Conservation (phyloP, 2,797 vertebrate genomes). For the Lacerta agilis region DNA sequence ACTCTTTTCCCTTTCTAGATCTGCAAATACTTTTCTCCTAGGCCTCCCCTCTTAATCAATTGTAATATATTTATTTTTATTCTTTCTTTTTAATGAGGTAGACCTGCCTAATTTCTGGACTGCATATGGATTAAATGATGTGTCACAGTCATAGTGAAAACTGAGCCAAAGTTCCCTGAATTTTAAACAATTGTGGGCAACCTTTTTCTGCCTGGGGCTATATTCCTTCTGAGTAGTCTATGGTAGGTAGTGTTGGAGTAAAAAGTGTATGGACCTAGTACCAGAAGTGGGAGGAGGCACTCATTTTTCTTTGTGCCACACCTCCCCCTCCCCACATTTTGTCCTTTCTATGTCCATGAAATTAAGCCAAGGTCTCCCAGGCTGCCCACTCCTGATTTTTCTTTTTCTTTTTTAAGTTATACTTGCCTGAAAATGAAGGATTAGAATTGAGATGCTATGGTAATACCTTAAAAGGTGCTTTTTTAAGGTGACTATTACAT, state of each 20-base stretch:
- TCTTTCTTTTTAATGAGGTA: neutral
- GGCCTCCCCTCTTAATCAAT: neutral
- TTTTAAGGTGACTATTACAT: neutral
- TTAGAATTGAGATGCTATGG: neutral
- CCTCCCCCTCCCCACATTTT: no score
- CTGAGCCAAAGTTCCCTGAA: neutral
- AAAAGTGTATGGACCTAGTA: no score
- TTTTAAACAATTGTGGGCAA: neutral
- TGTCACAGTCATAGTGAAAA: neutral
- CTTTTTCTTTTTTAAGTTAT: no score
- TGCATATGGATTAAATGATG: neutral
- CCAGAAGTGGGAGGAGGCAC: no score
- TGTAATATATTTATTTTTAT: neutral
- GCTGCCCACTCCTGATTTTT: no score
- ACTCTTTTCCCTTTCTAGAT: neutral
- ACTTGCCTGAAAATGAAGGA: neutral
- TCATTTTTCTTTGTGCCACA: no score
- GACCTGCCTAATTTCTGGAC: neutral
- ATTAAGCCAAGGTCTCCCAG: no score
- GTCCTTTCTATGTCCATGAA: no score
- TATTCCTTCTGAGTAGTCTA: no score
- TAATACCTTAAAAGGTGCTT: no score
- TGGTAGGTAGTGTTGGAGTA: no score
- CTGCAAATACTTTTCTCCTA: neutral
- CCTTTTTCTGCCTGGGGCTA: no score